Evolutionary conservation across 2,797 vertebrate species (phyloP), one percentile per base, ranked within the genome.

Genomic region (Tarsius wallacei): DNA sequence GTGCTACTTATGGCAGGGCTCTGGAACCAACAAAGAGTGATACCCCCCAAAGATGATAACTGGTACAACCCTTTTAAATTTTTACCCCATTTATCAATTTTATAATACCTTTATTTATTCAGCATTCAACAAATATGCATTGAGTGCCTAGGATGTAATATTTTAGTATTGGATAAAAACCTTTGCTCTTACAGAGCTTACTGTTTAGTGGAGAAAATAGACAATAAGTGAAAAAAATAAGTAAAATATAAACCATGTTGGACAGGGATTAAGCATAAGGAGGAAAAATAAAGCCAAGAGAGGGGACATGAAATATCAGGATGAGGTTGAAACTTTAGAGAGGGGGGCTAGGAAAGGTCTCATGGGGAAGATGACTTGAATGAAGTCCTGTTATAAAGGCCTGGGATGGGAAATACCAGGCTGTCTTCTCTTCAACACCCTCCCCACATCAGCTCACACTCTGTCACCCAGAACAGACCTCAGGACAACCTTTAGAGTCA

Each of bases 361-460:
- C 36, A 6, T 12, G 13, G 70, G 74, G 71, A 82, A 82, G 87
- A 51, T 11, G 22, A 47, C 28, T 66, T 71, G n/a, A 91, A 78
- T 24, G 63, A 94, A 90, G 36, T 83, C 53, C 71, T 91, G 22
- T 11, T 78, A 66, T 59, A 96, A 86, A 90, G 28, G 17, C 14
- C 76, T 59, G 5, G 10, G 6, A 21, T 92, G 47, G 47, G 5
- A 71, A 63, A 66, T 19, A 11, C 33, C n/a, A 76, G 22, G 33
- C 57, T 61, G 9, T 55, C 7, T 55, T 59, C 31, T 94, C 15
- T 28, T 57, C 21, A 17, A 21, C 7, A 66, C 14, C 16, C 22
- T 63, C 57, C 3, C 19, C 8, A 4, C 31, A 4, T 36, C 31
- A 87, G 68, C 47, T 92, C 55, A 89, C 2, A 14, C 8, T 49